These are phyloP conservation scores for Argynnis bischoffii DNA, from an alignment of 2,888 invertebrate genomes.

Conservation along the genomic window DNA sequence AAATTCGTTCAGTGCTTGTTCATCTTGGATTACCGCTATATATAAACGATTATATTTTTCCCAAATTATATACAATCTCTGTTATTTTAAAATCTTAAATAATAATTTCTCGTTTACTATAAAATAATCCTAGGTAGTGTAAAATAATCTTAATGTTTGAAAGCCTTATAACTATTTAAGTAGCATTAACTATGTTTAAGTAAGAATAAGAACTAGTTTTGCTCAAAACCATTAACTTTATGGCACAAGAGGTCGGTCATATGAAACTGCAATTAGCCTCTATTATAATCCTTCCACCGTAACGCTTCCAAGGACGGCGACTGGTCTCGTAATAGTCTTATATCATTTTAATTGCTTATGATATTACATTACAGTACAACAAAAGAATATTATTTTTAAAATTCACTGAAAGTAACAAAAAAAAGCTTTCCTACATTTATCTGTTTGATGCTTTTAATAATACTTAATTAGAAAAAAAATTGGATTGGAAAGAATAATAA, in stretches of 20 bases:
- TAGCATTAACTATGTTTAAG: slow-evolving; percentile 13
- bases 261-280: slow-evolving; percentile 35
- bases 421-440: too few species aligned
- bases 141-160: background rate
- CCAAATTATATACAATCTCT: too few species aligned
- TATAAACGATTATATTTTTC: too few species aligned
- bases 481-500: too few species aligned
- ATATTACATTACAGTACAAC: slow-evolving; percentile 1
- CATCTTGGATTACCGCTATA: too few species aligned
- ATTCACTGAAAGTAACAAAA: background rate
- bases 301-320: slow-evolving; percentile 27
- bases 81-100: too few species aligned
- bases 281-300: slow-evolving; percentile 33
- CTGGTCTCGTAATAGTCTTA: slow-evolving; percentile 28
- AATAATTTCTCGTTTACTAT: too few species aligned
- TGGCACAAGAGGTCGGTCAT: slow-evolving; percentile 28
- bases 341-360: slow-evolving; percentile 25
- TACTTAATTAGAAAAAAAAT: too few species aligned
- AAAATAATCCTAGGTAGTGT: too few species aligned
- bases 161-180: slow-evolving; percentile 3
- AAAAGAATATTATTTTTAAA: slow-evolving; percentile 5
- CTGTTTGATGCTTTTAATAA: too few species aligned
- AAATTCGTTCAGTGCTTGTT: too few species aligned
- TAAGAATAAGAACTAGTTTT: slow-evolving; percentile 15
- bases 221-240: slow-evolving; percentile 28